Evolutionary conservation across 2,113 vertebrate genomes (phyloP), one percentile per base, ranked within the genome.

Genomic region (Axis porcinus): DNA sequence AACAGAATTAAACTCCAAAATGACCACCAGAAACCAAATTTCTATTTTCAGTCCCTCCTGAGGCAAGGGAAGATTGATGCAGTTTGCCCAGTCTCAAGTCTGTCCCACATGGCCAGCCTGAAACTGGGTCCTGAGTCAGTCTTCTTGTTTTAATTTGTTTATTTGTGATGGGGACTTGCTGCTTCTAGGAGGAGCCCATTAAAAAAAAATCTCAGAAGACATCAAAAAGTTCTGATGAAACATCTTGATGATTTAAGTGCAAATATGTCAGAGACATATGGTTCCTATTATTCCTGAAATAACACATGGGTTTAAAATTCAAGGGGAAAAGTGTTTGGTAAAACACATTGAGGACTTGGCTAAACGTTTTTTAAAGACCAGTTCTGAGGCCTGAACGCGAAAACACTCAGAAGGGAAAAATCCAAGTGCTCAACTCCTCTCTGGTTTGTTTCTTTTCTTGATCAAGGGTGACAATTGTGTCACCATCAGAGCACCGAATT

Each of bases 231-330:
- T 97, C 93, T 98, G 95, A 95, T 92, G 93, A 96, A 98, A 98
- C 93, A 94, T 95, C 94, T 91, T 97, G 91, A 96, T 90, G 96
- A 95, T 88, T 98, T 96, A 95, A 97, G 96, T 94, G 84, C 95
- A 97, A 98, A 97, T 92, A 98, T 97, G 96, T 95, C 86, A 97
- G 91, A 67, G 70, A 90, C 98, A 98, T 96, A 70, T 96, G 98
- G 95, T 98, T 97, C 92, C 64, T 62, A 90, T 98, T 98, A 95
- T 97, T 97, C 95, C 92, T 94, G 93, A 95, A 98, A 98, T 98
- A 98, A 96, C 97, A 98, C 96, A 96, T 95, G 97, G 86, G 86
- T 95, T 98, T 97, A 94, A 97, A 98, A 98, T 96, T 95, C 97
- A 97, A 95, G 96, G 97, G 93, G 91, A 97, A 97, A 98, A 97